Percentiles rank a stretch among this genome's conserved stretches.
These are phyloP conservation scores for Dichetophora obliterata DNA, from an alignment of 2,888 invertebrate species.

Conservation along the genomic window DNA sequence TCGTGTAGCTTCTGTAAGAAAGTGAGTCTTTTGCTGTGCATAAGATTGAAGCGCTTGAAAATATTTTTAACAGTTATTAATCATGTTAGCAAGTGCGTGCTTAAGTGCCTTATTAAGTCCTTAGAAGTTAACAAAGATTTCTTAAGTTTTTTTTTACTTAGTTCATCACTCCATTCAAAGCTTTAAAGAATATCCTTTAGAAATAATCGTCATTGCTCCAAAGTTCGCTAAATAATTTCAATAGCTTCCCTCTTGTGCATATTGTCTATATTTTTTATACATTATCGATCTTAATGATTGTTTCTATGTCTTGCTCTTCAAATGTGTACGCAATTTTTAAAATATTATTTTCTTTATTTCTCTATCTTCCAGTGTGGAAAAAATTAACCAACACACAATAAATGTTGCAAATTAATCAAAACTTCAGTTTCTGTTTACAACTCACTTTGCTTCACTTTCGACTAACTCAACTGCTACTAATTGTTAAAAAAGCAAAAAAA, in stretches of 20 bases:
- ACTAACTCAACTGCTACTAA: conserved; percentile 52
- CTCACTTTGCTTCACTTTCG: conserved; percentile 35
- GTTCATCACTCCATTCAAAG: too few species aligned
- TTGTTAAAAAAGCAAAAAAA: not conserved
- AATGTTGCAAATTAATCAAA: conserved; percentile 45
- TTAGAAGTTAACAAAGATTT: too few species aligned
- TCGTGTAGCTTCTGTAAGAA: not conserved
- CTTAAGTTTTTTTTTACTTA: too few species aligned
- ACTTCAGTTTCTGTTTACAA: conserved; percentile 13
- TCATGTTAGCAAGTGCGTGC: too few species aligned
- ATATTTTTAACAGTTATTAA: too few species aligned
- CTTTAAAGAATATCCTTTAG: too few species aligned
- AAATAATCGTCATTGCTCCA: too few species aligned
- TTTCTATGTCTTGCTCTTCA: not conserved
- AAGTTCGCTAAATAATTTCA: too few species aligned
- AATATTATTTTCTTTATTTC: conserved; percentile 55
- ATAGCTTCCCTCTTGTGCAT: too few species aligned
- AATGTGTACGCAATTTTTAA: conserved; percentile 26
- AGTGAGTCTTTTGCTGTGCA: not conserved
- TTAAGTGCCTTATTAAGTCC: too few species aligned
- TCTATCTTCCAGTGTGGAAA: conserved; percentile 67
- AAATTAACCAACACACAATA: conserved; percentile 57
- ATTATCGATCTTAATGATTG: not conserved
- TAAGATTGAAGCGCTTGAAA: too few species aligned
- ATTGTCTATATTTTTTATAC: too few species aligned